Base-by-base conservation (phyloP, 2,797 vertebrate species). In the Alcedo quadribrachys region DNA sequence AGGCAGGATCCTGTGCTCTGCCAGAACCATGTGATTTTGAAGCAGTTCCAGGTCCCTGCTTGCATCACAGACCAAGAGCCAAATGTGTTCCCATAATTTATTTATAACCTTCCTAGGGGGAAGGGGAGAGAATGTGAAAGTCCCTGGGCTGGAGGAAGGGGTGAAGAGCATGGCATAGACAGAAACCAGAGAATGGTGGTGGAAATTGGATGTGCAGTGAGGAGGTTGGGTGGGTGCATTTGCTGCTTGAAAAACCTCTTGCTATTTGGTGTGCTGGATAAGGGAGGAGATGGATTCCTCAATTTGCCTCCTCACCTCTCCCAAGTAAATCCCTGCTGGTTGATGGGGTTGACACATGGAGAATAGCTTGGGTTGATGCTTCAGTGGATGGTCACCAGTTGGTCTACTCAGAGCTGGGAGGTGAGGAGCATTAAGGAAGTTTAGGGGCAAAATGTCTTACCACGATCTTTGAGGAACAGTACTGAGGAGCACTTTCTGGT, bases 201-300 rank as follows among this genome's bases (percentile, higher is more conserved):
- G 45, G 37, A 35, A 40, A 5, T 1, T 3, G 81, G 62, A 3
- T 0, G 1, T 42, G 22, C 24, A 55, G 7, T 8, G 42, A 42
- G 50, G 50, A 45, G 4, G 3, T 2, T 14, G 4, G 30, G 28
- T 1, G 5, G 17, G 11, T 0, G 1, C 3, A 5, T 32, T 18
- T 0, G 0, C 32, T 61, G 6, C 40, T 65, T 58, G 37, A 32
- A 43, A 70, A 76, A 6, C 12, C 19, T 57, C 15, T 28, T 46
- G 24, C 12, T 73, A 3, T 53, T 55, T 1, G 0, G n/a, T 43
- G 20, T 57, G 66, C 8, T 19, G 54, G 42, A 67, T 67, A 35
- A 81, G 30, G 48, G 46, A 54, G 32, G 10, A 66, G 63, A 43
- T 28, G 16, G 21, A 10, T 66, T 43, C 48, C 69, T 66, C 25